Base-by-base conservation (phyloP, 2,888 invertebrate genomes). In the Tetanocera ferruginea region DNA sequence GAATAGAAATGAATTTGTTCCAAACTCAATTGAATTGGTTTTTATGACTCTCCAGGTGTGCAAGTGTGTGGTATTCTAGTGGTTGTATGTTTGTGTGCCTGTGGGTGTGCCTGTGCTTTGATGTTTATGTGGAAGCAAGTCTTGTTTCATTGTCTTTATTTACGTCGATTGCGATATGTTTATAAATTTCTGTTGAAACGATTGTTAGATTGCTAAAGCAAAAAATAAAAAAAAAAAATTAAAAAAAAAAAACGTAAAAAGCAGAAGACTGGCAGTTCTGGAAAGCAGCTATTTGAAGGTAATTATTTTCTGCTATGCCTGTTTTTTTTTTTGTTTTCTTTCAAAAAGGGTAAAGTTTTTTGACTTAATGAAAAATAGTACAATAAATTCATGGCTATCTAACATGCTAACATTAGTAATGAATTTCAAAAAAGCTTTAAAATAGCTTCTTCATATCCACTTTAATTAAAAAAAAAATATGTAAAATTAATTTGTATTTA, bases 1-100 rank as follows among this genome's bases (percentile, higher is more conserved):
- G 64, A 66, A 66, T 66, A 37, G 64, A 66, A 66, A 66, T 66
- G 64, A 66, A 66, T 66, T 66, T 66, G 64, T 66, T 66, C n/a
- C 64, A 66, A 66, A 66, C 64, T 66, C 64, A 66, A 66, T 66
- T 66, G 64, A 66, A 66, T 66, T n/a, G 64, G 37, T 17, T 66
- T 66, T 66, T 66, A 66, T 66, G 64, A 34, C 34, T 34, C 64
- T 66, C 37, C 64, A n/a, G 64, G 8, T 34, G 23, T 55, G 55
- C 55, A 19, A 55, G 19, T 23, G 55, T 43, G 11, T 43, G 43
- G 11, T 43, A 5, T 37, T 37, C 43, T 43, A 43, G 55, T 23
- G 3, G 64, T 66, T 66, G 64, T 57, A 6, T 23, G 19, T 37
- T 31, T 62, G 11, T 28, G 8, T 5, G 64, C 34, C 23, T 23